Evolutionary conservation across 2,797 vertebrate species (phyloP), one percentile per base, ranked within the genome.

Genomic region (Streptopelia turtur): DNA sequence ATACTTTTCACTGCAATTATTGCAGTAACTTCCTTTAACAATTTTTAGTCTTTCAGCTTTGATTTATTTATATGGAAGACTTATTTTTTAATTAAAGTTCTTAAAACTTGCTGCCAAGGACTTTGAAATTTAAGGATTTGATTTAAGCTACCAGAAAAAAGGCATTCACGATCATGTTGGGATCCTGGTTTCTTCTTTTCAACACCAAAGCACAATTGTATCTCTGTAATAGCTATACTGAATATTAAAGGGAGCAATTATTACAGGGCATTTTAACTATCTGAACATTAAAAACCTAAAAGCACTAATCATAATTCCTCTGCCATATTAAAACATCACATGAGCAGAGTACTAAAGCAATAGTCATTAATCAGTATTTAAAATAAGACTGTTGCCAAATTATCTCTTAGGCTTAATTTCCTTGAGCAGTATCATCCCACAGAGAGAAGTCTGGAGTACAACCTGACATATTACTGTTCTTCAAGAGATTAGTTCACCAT

Each of bases 321-420:
- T 76, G 94, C 76, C 71, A 80, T 89, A 96, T 93, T 96, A 96
- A 96, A 96, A 94, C 76, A 97, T 96, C 93, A 90, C 96, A 95
- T 63, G 24, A 96, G 95, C 83, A 93, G 65, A 95, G 65, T 50
- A 93, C 92, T 78, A 93, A 96, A 96, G 83, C 68, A 96, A 81
- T 91, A 93, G 85, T 74, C 90, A 87, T 93, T 92, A 93, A 97
- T 72, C 95, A 87, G 72, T 82, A 91, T 93, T 97, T 95, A 97
- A 95, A 93, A 92, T 92, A 96, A 96, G 94, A 53, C 43, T 60
- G 80, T 70, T 94, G 76, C 85, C 85, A 77, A 92, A 87, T 94
- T 94, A 92, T 95, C 90, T 95, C 90, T 85, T 41, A 89, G 88
- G 91, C 72, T 92, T 96, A 87, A 95, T 94, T 95, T 96, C 69